phyloP scores from a whole-genome alignment of 1,140 invertebrate species.

The Heliconius congener region DNA sequence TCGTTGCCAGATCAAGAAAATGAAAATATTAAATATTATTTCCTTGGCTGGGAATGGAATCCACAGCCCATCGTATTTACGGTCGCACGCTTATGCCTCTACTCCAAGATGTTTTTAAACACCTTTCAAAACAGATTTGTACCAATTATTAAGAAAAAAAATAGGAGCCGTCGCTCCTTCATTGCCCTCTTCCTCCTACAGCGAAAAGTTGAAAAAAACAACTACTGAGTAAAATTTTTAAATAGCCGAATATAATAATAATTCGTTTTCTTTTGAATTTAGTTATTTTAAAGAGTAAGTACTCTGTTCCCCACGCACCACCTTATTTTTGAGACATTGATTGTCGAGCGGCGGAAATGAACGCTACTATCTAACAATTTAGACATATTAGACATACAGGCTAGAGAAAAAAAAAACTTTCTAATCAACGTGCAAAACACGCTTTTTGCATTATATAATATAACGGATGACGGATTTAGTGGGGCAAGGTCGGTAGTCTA shows the following conservation, averaged over 20 bases:
- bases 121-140: not conserved
- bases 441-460: constrained; percentile 9
- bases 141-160: not conserved
- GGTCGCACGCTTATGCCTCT: no score
- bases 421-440: not conserved
- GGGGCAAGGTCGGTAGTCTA: not conserved
- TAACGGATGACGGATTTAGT: not conserved
- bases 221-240: no score
- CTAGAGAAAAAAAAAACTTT: not conserved
- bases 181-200: no score
- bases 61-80: not conserved
- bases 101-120: not conserved
- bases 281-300: no score
- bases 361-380: no score
- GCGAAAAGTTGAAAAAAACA: no score
- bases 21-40: not conserved
- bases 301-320: not conserved
- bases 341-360: no score
- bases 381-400: no score
- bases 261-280: no score
- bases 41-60: not conserved
- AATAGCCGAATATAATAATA: no score
- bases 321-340: no score
- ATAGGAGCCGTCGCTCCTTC: no score
- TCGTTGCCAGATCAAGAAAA: not conserved